Evolutionary conservation across 2,888 invertebrate species (phyloP), one percentile per base, ranked within the genome.

Genomic region (Leptopilina syphax): DNA sequence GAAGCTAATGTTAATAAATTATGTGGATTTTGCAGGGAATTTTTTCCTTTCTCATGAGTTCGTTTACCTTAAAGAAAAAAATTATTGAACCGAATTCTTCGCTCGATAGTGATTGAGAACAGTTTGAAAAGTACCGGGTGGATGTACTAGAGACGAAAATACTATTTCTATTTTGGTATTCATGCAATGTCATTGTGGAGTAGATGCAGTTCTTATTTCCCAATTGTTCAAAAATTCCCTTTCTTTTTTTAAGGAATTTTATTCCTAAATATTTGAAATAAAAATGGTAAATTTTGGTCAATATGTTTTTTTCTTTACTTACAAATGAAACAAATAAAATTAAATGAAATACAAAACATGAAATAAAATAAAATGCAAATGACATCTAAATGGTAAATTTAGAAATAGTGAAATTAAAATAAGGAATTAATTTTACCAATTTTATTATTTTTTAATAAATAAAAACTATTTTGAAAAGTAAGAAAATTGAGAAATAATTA

Each of bases 131-230:
- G 70, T 57, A 50, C 24, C 65, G 80, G 82, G 82, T 82, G 76
- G 79, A 82, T 81, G 81, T 65, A 81, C 82, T 67, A 76, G 27
- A 81, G 77, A 77, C 79, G 79, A 82, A 81, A 80, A 85, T 85
- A 84, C 76, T 79, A 8, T 5, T 41, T 83, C 85, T 86, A 86
- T 86, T 86, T 86, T 81, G 78, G 81, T 65, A 18, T n/a, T 66
- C 70, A 81, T 10, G 50, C 85, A 85, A 84, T 86, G 86, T 85
- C 85, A 86, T 80, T 84, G 82, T 70, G 80, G 78, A 54, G 18
- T 57, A 66, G 13, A 54, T 50, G 13, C 54, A 73, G 73, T 13
- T 13, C 73, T 54, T 50, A 73, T 54, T 70, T 68, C 50, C 24
- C 1, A 70, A 12, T 24, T 70, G 24, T 70, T 60, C 3, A 8